phyloP scores from a whole-genome alignment of 2,113 vertebrate species.

The Alces alces region DNA sequence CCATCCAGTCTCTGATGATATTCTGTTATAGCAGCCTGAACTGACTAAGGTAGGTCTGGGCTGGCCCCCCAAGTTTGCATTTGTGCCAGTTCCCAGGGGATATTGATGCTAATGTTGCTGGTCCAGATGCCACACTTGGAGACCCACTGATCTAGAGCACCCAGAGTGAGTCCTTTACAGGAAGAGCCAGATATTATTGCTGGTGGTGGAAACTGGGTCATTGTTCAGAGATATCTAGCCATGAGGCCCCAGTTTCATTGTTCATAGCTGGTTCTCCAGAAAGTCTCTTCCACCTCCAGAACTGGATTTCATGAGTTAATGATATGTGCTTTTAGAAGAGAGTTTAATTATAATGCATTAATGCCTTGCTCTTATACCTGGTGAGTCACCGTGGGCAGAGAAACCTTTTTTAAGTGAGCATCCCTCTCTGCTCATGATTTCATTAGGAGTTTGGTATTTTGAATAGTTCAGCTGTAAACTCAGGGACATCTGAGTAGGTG shows the following conservation, averaged over 20 bases:
- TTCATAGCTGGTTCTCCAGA: slow-evolving; percentile 64
- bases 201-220: slow-evolving; percentile 50
- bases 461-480: not conserved
- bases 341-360: not conserved
- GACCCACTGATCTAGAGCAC: not conserved
- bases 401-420: slow-evolving; percentile 39
- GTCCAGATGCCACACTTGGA: not conserved
- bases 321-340: slow-evolving; percentile 65
- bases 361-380: not conserved
- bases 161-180: not conserved
- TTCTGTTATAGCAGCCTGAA: not conserved
- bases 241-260: not conserved
- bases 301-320: slow-evolving; percentile 77
- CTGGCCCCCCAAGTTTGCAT: not conserved
- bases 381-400: not conserved
- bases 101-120: not conserved
- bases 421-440: not conserved
- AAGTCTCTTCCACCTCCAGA: slow-evolving; percentile 71
- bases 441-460: not conserved
- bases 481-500: not conserved
- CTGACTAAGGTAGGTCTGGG: not conserved
- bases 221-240: slow-evolving; percentile 51
- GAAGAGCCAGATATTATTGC: not conserved
- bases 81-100: not conserved
- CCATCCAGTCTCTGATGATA: no score